Percentiles rank a stretch among this genome's conserved stretches.
Evolutionary conservation across 2,888 invertebrate genomes (phyloP).

Genomic region (Polylopha cassiicola): DNA sequence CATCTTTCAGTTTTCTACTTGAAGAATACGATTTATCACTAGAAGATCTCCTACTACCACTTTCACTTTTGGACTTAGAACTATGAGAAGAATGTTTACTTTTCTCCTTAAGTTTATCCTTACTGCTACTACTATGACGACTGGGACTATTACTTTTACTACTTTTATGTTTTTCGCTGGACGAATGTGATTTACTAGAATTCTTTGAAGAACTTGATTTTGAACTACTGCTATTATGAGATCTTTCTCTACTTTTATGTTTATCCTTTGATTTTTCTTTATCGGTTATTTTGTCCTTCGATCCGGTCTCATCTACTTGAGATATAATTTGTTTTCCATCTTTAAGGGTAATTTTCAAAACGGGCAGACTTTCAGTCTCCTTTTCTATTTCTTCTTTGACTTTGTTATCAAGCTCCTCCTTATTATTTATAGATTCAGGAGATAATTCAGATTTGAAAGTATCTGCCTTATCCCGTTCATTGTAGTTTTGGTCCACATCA

Average conservation of each 20-base stretch:
- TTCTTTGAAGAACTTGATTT: slow-evolving; percentile 50
- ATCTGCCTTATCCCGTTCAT: slow-evolving; percentile 26
- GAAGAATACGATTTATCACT: slow-evolving; percentile 51
- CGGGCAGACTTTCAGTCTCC: slow-evolving; percentile 55
- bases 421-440: slow-evolving; percentile 21
- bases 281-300: too few species aligned
- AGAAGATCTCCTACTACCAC: slow-evolving; percentile 51
- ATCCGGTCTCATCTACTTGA: slow-evolving; percentile 71
- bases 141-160: slow-evolving; percentile 54
- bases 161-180: slow-evolving; percentile 64
- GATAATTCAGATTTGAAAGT: slow-evolving; percentile 26
- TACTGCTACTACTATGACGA: slow-evolving; percentile 59
- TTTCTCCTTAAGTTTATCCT: slow-evolving; percentile 51
- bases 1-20: slow-evolving; percentile 53
- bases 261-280: slow-evolving; percentile 54
- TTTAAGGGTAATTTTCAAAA: slow-evolving; percentile 81
- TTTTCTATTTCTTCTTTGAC: slow-evolving; percentile 38
- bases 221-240: slow-evolving; percentile 65
- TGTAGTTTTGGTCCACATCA: slow-evolving; percentile 25
- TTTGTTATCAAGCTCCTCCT: slow-evolving; percentile 19
- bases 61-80: slow-evolving; percentile 56
- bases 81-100: slow-evolving; percentile 52
- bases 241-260: slow-evolving; percentile 62
- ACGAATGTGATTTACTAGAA: slow-evolving; percentile 59
- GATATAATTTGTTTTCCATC: slow-evolving; percentile 84